Percentiles rank a stretch among this genome's conserved stretches.
phyloP scores from a whole-genome alignment of 2,888 invertebrate species.

The Epinotia bilunana region DNA sequence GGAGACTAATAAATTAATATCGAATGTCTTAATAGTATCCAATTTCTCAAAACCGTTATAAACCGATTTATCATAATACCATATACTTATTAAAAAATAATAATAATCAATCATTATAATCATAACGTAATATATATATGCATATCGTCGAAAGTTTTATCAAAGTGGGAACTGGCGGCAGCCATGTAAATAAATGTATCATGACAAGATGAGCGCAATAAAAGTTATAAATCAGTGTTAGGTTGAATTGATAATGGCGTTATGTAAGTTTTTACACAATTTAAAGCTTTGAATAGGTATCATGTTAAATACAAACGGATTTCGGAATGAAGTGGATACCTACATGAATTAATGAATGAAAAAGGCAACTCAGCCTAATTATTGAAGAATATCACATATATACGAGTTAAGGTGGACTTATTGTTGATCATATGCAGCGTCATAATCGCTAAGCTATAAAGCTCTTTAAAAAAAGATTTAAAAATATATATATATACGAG shows the following conservation, averaged over 20 bases:
- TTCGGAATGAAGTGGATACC: too few relatives aligned
- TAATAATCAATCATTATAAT: slow-evolving; percentile 27
- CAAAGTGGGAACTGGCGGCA: slow-evolving; percentile 27
- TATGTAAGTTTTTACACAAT: slow-evolving; percentile 10
- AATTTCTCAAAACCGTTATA: slow-evolving; percentile 18
- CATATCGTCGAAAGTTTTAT: slow-evolving; percentile 36
- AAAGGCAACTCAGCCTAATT: too few relatives aligned
- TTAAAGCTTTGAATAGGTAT: not conserved
- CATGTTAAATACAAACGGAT: too few relatives aligned
- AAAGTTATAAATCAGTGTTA: slow-evolving; percentile 32
- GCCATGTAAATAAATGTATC: slow-evolving; percentile 20
- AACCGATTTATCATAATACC: slow-evolving; percentile 27
- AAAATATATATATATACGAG: too few relatives aligned
- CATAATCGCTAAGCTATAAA: too few relatives aligned
- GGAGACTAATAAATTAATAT: not conserved
- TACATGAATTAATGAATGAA: too few relatives aligned
- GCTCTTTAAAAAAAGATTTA: too few relatives aligned
- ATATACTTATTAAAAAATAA: slow-evolving; percentile 24
- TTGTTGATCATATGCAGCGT: too few relatives aligned
- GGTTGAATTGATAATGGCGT: slow-evolving; percentile 27
- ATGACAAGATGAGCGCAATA: slow-evolving; percentile 36
- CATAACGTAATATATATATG: slow-evolving; percentile 8
- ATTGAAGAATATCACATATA: too few relatives aligned
- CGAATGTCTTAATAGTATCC: not conserved
- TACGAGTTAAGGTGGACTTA: too few relatives aligned